Conservation (phyloP, 2,113 vertebrate species). For the Coptodon rendalli region DNA sequence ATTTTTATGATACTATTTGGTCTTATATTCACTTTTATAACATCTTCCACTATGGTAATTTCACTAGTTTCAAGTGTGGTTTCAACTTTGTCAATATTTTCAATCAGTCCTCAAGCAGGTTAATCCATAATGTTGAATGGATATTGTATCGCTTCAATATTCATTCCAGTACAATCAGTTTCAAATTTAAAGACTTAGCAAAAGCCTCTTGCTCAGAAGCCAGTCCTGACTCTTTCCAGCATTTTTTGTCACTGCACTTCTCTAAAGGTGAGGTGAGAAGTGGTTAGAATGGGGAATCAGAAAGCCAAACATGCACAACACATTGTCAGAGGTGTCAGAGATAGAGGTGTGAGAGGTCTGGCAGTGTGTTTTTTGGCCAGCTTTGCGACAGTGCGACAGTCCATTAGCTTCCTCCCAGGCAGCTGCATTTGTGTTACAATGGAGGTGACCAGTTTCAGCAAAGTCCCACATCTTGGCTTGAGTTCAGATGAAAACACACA, state of each 20-base stretch:
- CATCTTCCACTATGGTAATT: neutral
- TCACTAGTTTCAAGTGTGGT: neutral
- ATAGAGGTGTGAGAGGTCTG: neutral
- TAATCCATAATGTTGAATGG: neutral
- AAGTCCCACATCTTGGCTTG: neutral
- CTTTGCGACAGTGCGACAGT: constrained; percentile 1
- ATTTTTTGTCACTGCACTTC: neutral
- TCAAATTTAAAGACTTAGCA: neutral
- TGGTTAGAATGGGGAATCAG: neutral
- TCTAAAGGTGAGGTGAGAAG: neutral
- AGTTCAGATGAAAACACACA: neutral
- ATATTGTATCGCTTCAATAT: neutral
- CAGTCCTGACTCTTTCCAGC: neutral
- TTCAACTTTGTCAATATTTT: neutral
- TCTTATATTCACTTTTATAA: neutral
- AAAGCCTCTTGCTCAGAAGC: neutral
- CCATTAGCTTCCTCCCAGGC: constrained; percentile 3
- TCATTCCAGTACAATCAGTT: neutral
- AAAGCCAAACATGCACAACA: neutral
- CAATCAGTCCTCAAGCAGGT: neutral
- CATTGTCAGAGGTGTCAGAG: neutral
- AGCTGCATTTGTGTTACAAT: neutral
- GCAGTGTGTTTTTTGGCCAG: neutral
- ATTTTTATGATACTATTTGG: neutral
- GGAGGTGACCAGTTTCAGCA: neutral